phyloP scores from a whole-genome alignment of 37 sponge, comb jelly and placozoan species.

The Ianthella basta region DNA sequence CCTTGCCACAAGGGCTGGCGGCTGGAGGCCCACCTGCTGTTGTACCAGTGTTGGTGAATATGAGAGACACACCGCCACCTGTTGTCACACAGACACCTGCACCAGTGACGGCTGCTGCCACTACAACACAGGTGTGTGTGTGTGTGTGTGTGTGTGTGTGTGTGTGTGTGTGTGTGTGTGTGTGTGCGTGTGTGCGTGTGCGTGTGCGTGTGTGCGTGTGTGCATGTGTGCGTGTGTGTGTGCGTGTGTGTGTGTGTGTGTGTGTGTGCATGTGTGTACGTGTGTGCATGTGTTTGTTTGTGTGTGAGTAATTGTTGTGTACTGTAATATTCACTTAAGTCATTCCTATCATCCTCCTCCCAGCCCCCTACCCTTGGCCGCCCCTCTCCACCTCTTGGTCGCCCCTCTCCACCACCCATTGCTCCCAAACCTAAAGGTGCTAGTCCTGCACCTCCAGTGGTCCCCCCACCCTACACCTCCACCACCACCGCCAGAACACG shows the following conservation, averaged over 20 bases:
- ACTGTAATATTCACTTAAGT: no score
- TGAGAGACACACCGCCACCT: background rate
- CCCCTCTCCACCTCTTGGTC: no score
- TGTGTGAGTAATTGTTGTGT: no score
- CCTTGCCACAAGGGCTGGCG: background rate
- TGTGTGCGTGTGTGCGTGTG: no score
- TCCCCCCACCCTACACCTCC: background rate
- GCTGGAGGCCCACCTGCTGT: background rate
- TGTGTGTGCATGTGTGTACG: no score
- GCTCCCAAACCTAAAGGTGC: background rate
- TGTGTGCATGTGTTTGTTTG: no score
- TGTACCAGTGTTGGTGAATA: no score
- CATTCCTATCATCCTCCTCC: background rate
- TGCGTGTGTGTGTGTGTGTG: no score
- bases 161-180: background rate
- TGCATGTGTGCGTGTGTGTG: background rate
- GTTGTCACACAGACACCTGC: constrained; percentile 20
- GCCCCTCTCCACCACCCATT: background rate
- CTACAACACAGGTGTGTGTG: background rate
- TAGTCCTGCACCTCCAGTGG: background rate
- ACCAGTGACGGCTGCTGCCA: constrained; percentile 1
- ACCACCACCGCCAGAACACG: background rate
- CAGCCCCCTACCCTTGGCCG: background rate
- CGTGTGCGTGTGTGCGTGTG: no score
- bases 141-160: background rate